Percentiles rank a stretch among this genome's conserved stretches.
Evolutionary conservation across 2,797 vertebrate genomes (phyloP).

Genomic region (Potorous gilbertii): DNA sequence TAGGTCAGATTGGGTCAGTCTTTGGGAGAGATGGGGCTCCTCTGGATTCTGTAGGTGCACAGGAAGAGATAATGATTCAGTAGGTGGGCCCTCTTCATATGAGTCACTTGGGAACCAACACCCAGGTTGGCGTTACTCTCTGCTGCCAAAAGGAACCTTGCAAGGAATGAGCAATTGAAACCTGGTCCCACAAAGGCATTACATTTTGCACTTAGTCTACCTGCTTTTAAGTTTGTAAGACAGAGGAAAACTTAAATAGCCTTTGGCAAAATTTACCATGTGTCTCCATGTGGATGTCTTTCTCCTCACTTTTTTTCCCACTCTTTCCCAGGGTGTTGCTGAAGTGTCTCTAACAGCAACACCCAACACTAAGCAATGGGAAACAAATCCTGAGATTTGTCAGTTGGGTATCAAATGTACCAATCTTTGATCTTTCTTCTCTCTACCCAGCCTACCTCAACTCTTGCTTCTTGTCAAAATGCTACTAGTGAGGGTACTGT

Average conservation of each 20-base stretch:
- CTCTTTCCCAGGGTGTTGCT: not conserved
- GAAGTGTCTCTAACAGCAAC: not conserved
- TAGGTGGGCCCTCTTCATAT: not conserved
- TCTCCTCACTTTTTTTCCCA: not conserved
- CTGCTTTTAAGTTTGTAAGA: not conserved
- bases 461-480: not conserved
- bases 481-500: not conserved
- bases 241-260: not conserved
- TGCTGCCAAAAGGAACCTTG: not conserved
- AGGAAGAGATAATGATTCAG: constrained; percentile 42
- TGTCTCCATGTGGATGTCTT: not conserved
- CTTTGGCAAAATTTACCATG: not conserved
- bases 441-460: not conserved
- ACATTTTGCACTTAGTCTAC: not conserved
- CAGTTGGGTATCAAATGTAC: not conserved
- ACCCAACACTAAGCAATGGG: not conserved
- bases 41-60: not conserved
- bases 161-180: constrained; percentile 26
- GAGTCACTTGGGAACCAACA: constrained; percentile 27
- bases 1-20: not conserved
- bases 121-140: constrained; percentile 12
- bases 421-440: not conserved
- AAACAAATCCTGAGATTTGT: not conserved
- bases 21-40: not conserved
- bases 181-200: not conserved